Base-by-base conservation (phyloP, 2,797 vertebrate species). In the Buceros bicornis region DNA sequence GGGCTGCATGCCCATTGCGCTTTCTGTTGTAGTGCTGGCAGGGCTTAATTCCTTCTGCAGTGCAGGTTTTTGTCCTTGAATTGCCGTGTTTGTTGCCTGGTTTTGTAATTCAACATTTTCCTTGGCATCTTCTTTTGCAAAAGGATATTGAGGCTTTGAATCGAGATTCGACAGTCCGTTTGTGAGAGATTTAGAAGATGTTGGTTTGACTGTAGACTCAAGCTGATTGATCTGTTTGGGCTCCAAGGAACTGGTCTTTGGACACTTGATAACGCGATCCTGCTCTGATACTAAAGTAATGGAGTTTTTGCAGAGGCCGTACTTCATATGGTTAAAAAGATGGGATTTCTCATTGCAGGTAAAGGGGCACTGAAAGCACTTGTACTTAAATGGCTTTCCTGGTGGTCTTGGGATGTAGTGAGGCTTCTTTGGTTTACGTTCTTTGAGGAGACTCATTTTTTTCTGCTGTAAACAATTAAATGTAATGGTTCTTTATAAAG, bases 301-400 rank as follows among this genome's bases (percentile, higher is more conserved):
- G 53, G 99, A 99, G 97, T 99, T 99, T 95, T 99, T 99, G 92
- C 99, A 99, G 93, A 99, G 98, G 62, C 99, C 99, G 0, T 99
- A 99, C 97, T 99, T 99, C 99, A 99, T 99, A 89, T 99, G 99
- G 96, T 99, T 99, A 82, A 99, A 99, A 79, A 99, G 99, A 67
- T 99, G 99, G 18, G 99, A 99, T 98, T 99, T 99, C 95, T 99
- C 99, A 4, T 99, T 99, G 98, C 99, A 99, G 35, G 99, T 99
- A 88, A 99, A 99, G 35, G 99, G 99, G 74, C 99, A 99, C 88
- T 99, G 99, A 98, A 99, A 99, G 87, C 99, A 99, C 97, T 99
- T 99, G 97, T 99, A 99, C 97, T 99, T 99, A 97, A 99, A 99
- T 6, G 99, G 99, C 90, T 99, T 99, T 77, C 99, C 99, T 1